Conservation (phyloP, 2,888 invertebrate genomes). For the Iselma pallidipennis region DNA sequence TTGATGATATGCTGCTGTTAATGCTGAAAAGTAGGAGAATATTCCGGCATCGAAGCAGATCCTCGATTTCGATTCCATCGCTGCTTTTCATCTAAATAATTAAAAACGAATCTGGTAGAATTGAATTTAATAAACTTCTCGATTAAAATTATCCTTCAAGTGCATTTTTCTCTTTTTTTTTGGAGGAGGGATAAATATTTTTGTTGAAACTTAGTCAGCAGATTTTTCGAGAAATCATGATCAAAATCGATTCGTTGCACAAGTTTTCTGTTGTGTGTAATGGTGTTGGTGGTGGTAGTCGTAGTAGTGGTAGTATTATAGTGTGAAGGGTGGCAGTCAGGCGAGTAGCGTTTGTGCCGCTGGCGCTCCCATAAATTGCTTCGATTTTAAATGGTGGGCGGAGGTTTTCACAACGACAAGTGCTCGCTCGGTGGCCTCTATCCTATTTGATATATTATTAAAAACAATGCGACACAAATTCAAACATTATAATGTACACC, state of each 20-base stretch:
- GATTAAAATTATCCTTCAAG: neutral
- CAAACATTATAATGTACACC: too few relatives aligned
- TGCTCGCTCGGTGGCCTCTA: neutral
- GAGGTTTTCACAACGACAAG: neutral
- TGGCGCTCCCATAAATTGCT: conserved; percentile 6
- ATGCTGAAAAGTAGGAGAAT: neutral
- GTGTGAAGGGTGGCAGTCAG: neutral
- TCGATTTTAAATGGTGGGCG: conserved; percentile 1
- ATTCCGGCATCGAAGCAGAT: neutral
- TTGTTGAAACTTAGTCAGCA: neutral
- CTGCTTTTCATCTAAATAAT: neutral
- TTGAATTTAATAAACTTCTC: neutral
- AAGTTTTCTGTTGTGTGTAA: neutral
- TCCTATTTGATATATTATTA: neutral
- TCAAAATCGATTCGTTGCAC: neutral
- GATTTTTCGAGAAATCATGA: neutral
- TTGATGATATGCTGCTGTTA: neutral
- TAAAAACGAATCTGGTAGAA: neutral
- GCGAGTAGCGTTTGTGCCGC: neutral
- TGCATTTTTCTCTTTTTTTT: neutral
- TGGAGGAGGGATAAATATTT: neutral
- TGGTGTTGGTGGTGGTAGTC: too few relatives aligned
- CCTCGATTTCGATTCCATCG: neutral
- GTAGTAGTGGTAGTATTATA: neutral
- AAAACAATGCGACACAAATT: neutral